A percentile compares a stretch with the other conserved stretches of the same genome.
Conservation (phyloP, 2,888 invertebrate genomes). For the Spodoptera exigua region DNA sequence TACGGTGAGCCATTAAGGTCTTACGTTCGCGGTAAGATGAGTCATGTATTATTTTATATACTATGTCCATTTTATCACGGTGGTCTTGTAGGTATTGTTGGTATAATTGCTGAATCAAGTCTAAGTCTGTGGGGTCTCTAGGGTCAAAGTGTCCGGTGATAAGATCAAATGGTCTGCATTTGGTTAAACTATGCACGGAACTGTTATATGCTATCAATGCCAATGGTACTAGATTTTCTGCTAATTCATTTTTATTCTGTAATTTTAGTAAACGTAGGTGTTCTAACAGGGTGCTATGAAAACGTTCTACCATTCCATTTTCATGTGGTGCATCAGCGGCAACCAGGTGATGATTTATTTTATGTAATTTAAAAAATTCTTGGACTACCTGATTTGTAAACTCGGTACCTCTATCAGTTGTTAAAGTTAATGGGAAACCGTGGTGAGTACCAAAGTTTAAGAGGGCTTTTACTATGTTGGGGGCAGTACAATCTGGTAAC, state of each 20-base stretch:
- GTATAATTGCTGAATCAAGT: no score
- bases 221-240: no score
- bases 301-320: constrained; percentile 1
- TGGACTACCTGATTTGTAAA: constrained; percentile 2
- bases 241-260: no score
- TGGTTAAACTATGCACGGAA: not conserved
- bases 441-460: constrained; percentile 8
- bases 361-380: constrained; percentile 6
- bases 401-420: constrained; percentile 4
- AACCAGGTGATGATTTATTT: constrained; percentile 4
- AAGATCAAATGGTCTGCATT: constrained; percentile 3
- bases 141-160: not conserved
- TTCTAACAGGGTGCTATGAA: no score
- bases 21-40: no score
- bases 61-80: no score
- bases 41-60: no score
- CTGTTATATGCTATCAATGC: no score
- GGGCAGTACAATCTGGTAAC: constrained; percentile 4
- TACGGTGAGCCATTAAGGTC: no score
- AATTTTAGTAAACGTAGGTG: no score
- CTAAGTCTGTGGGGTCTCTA: constrained; percentile 1
- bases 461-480: constrained; percentile 7
- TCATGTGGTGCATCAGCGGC: constrained; percentile 5
- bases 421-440: constrained; percentile 1
- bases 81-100: no score